Evolutionary conservation across 2,797 vertebrate genomes (phyloP).

Genomic region (Cottoperca gobio): DNA sequence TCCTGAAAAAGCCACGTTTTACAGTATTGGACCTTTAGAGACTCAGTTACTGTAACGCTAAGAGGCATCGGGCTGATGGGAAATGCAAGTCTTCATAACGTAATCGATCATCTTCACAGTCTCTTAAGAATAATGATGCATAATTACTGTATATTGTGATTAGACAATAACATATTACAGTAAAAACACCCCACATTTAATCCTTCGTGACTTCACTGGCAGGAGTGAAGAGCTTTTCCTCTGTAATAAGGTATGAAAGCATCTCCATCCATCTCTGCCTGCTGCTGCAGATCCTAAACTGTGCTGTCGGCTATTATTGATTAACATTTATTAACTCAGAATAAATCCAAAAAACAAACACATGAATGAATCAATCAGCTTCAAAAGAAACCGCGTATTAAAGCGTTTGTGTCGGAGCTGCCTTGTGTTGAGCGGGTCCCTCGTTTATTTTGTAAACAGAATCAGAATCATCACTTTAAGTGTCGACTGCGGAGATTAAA

Average conservation of each 20-base stretch:
- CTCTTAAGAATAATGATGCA: too few relatives aligned
- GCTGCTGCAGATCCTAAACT: constrained; percentile 1
- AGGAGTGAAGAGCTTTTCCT: neutral
- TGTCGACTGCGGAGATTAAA: constrained; percentile 3
- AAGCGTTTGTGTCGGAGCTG: neutral
- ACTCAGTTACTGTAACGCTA: too few relatives aligned
- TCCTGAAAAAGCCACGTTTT: too few relatives aligned
- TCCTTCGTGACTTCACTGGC: neutral
- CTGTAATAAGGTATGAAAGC: neutral
- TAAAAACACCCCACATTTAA: too few relatives aligned
- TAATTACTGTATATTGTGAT: too few relatives aligned
- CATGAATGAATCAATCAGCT: neutral
- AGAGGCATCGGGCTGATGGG: too few relatives aligned
- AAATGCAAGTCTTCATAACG: too few relatives aligned
- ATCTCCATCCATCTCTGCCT: neutral
- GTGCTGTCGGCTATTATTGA: constrained; percentile 7
- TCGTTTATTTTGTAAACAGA: constrained; percentile 8
- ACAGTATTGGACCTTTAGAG: too few relatives aligned
- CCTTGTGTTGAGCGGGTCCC: neutral
- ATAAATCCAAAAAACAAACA: neutral
- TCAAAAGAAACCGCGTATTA: neutral
- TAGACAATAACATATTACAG: too few relatives aligned
- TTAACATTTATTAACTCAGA: neutral
- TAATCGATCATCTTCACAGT: too few relatives aligned
- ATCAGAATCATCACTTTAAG: constrained; percentile 14